A percentile compares a stretch with the other conserved stretches of the same genome.
These are phyloP conservation scores for Sciurus niger DNA, from an alignment of 2,113 vertebrate species.

Conservation along the genomic window DNA sequence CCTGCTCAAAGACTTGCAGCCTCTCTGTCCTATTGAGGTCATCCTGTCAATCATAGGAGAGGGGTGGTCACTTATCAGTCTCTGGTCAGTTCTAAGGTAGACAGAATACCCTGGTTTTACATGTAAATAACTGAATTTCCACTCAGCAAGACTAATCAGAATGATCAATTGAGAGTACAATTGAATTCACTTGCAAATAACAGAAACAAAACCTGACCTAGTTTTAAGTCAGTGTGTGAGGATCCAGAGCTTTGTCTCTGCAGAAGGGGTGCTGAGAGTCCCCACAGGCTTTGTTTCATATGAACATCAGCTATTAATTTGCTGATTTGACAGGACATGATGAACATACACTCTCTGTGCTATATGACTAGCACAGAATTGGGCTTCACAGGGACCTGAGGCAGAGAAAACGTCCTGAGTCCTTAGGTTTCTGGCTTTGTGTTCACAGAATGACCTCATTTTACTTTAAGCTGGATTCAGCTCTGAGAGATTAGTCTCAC, in stretches of 20 bases:
- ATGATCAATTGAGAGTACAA: background rate
- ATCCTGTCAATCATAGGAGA: rapidly evolving
- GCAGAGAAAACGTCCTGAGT: background rate
- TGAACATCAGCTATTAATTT: background rate
- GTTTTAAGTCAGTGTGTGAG: background rate
- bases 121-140: background rate
- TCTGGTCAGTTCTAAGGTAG: background rate
- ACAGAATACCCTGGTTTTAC: background rate
- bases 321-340: background rate
- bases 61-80: background rate
- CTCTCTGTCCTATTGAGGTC: background rate
- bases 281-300: background rate
- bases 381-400: background rate
- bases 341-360: background rate
- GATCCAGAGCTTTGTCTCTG: background rate
- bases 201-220: slow-evolving; percentile 66
- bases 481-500: background rate
- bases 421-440: background rate
- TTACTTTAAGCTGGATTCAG: slow-evolving; percentile 15
- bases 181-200: slow-evolving; percentile 36
- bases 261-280: background rate
- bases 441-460: background rate
- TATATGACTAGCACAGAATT: background rate
- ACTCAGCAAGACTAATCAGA: background rate
- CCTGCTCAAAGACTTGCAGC: background rate